These are phyloP conservation scores for Cavia porcellus DNA, from an alignment of 2,113 vertebrate genomes.

Conservation along the genomic window DNA sequence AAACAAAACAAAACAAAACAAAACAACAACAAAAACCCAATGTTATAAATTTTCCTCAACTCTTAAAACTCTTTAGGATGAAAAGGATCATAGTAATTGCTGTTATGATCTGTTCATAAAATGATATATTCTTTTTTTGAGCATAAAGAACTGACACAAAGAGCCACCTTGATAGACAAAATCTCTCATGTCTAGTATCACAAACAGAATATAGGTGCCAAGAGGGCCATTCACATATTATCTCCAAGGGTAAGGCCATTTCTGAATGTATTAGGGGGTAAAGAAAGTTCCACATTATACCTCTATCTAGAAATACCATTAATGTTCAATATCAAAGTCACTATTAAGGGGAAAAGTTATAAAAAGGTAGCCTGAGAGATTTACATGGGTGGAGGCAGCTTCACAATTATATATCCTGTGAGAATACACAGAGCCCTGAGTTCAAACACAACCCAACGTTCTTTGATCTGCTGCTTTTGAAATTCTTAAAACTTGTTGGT, in stretches of 20 bases:
- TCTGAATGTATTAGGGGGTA: not conserved
- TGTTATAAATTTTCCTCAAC: not conserved
- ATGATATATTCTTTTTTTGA: not conserved
- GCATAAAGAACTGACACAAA: slow-evolving; percentile 16
- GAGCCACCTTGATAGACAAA: not conserved
- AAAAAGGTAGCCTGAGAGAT: not conserved
- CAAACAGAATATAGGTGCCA: not conserved
- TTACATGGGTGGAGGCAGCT: not conserved
- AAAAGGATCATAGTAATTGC: not conserved
- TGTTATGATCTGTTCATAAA: not conserved
- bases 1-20: too few species aligned
- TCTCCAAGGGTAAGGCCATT: not conserved
- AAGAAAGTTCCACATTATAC: not conserved
- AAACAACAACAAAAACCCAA: too few species aligned
- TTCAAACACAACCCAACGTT: not conserved
- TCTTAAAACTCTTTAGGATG: not conserved
- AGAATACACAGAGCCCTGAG: not conserved
- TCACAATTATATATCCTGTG: not conserved
- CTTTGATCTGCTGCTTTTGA: not conserved
- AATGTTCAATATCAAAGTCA: not conserved
- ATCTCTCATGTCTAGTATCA: not conserved
- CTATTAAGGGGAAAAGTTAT: not conserved
- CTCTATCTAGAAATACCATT: not conserved
- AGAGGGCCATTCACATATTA: not conserved
- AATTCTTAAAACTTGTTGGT: slow-evolving; percentile 9